phyloP scores from a whole-genome alignment of 2,113 vertebrate genomes.

The Phyllopteryx taeniolatus region DNA sequence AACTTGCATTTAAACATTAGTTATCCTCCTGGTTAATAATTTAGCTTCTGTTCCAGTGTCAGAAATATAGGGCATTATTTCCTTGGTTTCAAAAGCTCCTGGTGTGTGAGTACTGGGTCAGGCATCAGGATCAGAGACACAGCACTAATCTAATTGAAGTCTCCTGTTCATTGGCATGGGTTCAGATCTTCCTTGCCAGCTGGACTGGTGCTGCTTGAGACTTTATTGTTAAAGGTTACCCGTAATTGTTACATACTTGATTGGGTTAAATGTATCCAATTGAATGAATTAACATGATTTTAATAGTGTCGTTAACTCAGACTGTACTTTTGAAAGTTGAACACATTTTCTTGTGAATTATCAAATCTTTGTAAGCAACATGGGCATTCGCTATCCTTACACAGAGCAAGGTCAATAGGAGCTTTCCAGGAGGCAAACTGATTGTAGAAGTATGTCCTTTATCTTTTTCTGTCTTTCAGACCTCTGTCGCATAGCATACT shows the following conservation, averaged over 20 bases:
- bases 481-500: constrained; percentile 39
- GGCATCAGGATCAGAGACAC: constrained; percentile 33
- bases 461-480: constrained; percentile 48
- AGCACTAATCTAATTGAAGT: constrained; percentile 54
- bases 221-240: constrained; percentile 45
- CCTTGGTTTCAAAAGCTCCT: constrained; percentile 5
- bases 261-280: constrained; percentile 62
- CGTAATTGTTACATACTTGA: constrained; percentile 59
- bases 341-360: background rate
- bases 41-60: background rate
- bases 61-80: background rate
- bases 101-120: constrained; percentile 25
- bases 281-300: constrained; percentile 45
- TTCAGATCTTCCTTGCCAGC: constrained; percentile 52
- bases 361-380: background rate
- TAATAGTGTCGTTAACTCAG: constrained; percentile 36
- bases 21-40: constrained; percentile 12
- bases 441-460: constrained; percentile 36
- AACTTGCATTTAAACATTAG: constrained; percentile 1
- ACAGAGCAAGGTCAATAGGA: constrained; percentile 49
- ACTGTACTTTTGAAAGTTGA: background rate
- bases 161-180: constrained; percentile 56
- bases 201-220: constrained; percentile 45
- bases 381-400: constrained; percentile 3
- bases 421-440: constrained; percentile 47